Evolutionary conservation across 2,113 vertebrate species (phyloP), one percentile per base, ranked within the genome.

Genomic region (Sylvia atricapilla): DNA sequence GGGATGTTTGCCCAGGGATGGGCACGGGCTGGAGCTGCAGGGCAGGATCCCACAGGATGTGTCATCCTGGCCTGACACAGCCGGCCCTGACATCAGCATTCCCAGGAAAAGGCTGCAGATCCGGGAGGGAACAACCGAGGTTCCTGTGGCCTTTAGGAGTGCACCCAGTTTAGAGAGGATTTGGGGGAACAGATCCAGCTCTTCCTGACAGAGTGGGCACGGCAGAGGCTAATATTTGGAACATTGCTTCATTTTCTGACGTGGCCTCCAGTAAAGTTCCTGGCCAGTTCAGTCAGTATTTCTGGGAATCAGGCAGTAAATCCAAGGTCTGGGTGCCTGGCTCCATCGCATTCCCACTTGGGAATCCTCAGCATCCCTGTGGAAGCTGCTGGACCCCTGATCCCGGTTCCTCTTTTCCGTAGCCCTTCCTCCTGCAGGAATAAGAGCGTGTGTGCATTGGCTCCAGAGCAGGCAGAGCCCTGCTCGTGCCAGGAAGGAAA

Each of bases 71-170:
- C 67, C 67, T 74, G 22, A 14, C 0, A 6, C 28, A 39, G 43
- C 24, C 1, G 27, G 12, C 20, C 17, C 59, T 33, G 43, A n/a
- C 35, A 35, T 8, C 1, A 3, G 39, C 28, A 75, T 67, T 85
- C 76, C 59, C 27, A 28, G 43, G 46, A 60, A 81, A 80, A 91
- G 31, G 59, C 23, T 23, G 37, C 33, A 55, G 33, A 47, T 19
- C 8, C 9, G 2, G 13, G 23, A 78, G 33, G 22, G 53, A 44
- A 73, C 33, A 47, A 8, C 31, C 0, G 0, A 68, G 52, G 25
- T 35, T 78, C 44, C 35, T 3, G 0, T 10, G 35, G 41, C 15
- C 31, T 82, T 93, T 9, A 47, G 46, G 69, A 53, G 28, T 3
- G 10, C 20, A 24, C 7, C 24, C 27, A 43, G 41, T 41, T 67